Percentiles rank a stretch among this genome's conserved stretches.
phyloP scores from a whole-genome alignment of 2,888 invertebrate genomes.

The Lydus trimaculatus region DNA sequence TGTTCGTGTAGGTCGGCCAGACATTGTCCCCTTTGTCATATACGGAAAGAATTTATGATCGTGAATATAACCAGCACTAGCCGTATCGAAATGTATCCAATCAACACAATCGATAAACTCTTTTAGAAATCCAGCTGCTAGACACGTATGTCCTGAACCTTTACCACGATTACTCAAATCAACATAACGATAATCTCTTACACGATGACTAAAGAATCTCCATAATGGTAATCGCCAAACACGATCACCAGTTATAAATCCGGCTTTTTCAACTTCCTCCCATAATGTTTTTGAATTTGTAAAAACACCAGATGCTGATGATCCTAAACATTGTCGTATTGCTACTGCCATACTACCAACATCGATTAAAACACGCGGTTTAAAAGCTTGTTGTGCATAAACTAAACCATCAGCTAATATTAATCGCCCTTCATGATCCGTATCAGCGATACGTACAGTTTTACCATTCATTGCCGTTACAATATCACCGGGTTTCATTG shows the following conservation, averaged over 20 bases:
- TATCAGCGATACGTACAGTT: constrained; percentile 69
- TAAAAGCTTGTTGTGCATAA: constrained; percentile 61
- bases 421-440: constrained; percentile 64
- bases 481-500: constrained; percentile 64
- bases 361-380: constrained; percentile 71
- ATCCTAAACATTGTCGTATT: constrained; percentile 64
- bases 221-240: constrained; percentile 70
- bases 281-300: constrained; percentile 64
- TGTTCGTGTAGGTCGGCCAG: constrained; percentile 64
- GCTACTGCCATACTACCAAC: constrained; percentile 74
- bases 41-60: constrained; percentile 65
- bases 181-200: constrained; percentile 56
- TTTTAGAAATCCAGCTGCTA: constrained; percentile 58
- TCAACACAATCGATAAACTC: constrained; percentile 66
- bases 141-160: constrained; percentile 55
- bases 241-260: constrained; percentile 66
- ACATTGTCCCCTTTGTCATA: constrained; percentile 62
- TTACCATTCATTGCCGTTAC: constrained; percentile 65
- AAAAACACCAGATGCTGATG: constrained; percentile 65
- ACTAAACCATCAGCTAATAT: constrained; percentile 55
- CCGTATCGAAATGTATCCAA: constrained; percentile 70
- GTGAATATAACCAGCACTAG: constrained; percentile 64
- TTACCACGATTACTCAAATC: constrained; percentile 58
- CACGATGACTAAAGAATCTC: constrained; percentile 62
- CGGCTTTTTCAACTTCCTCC: constrained; percentile 63